Conservation (phyloP, 2,888 invertebrate species). For the Keiferia lycopersicella region DNA sequence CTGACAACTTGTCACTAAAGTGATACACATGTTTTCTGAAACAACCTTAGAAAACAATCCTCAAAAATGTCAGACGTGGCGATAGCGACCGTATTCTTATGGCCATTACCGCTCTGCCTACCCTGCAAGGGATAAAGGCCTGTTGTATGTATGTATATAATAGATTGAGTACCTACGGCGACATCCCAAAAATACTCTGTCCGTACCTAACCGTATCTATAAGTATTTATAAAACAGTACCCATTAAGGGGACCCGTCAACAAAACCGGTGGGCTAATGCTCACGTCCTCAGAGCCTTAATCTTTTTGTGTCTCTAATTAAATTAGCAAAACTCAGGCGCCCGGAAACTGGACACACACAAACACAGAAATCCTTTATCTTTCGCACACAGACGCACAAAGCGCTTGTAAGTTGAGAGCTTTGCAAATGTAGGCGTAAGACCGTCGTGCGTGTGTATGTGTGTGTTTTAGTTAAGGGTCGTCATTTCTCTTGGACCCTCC, state of each 20-base stretch:
- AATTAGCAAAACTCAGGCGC: constrained; percentile 80
- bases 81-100: too few species aligned
- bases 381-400: constrained; percentile 43
- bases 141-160: too few species aligned
- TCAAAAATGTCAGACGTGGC: too few species aligned
- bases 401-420: constrained; percentile 39
- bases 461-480: constrained; percentile 82
- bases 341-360: constrained; percentile 79
- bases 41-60: too few species aligned
- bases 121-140: too few species aligned
- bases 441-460: constrained; percentile 68
- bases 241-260: constrained; percentile 54
- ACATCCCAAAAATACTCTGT: constrained; percentile 2
- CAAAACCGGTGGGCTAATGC: constrained; percentile 75
- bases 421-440: constrained; percentile 55
- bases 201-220: background rate
- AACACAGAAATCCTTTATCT: constrained; percentile 40
- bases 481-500: constrained; percentile 82
- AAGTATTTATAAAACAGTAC: constrained; percentile 5
- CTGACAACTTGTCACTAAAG: too few species aligned
- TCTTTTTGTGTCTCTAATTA: constrained; percentile 82
- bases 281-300: constrained; percentile 73
- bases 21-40: too few species aligned
- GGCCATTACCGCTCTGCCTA: too few species aligned
- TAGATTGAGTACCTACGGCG: background rate